Percentiles rank a stretch among this genome's conserved stretches.
phyloP scores from a whole-genome alignment of 1,140 invertebrate species.

The Drosophila ercepeae region DNA sequence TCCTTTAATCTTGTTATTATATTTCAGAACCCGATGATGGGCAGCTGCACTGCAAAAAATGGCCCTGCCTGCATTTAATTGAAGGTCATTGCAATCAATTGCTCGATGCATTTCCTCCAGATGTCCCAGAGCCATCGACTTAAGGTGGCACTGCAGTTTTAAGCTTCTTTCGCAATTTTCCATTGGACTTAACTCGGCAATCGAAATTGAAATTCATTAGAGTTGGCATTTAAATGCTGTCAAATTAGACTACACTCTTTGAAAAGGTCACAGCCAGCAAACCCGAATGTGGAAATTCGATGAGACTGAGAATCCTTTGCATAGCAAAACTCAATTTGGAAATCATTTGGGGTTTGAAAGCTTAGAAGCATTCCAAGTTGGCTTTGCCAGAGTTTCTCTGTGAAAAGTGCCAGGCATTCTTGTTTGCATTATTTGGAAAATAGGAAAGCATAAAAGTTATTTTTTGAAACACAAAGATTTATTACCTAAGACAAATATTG shows the following conservation, averaged over 20 bases:
- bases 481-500: too few species aligned
- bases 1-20: constrained; percentile 29
- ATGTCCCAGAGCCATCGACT: background rate
- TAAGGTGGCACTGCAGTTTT: background rate
- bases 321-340: constrained; percentile 20
- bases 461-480: too few species aligned
- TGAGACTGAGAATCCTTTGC: background rate
- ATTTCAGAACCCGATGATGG: constrained; percentile 2
- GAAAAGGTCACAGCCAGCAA: constrained; percentile 12
- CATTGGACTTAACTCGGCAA: constrained; percentile 16
- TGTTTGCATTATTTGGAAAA: background rate
- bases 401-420: background rate
- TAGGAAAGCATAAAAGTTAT: too few species aligned
- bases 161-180: constrained; percentile 26
- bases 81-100: constrained; percentile 44
- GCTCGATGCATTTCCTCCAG: constrained; percentile 10
- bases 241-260: constrained; percentile 12
- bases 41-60: constrained; percentile 28
- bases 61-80: constrained; percentile 23
- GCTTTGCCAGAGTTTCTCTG: constrained; percentile 4
- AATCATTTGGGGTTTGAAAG: constrained; percentile 28
- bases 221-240: constrained; percentile 12
- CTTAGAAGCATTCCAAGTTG: constrained; percentile 10
- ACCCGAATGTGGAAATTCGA: background rate
- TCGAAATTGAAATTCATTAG: constrained; percentile 33